Conservation (phyloP, 2,888 invertebrate genomes). For the Drosophila nigritarsus region DNA sequence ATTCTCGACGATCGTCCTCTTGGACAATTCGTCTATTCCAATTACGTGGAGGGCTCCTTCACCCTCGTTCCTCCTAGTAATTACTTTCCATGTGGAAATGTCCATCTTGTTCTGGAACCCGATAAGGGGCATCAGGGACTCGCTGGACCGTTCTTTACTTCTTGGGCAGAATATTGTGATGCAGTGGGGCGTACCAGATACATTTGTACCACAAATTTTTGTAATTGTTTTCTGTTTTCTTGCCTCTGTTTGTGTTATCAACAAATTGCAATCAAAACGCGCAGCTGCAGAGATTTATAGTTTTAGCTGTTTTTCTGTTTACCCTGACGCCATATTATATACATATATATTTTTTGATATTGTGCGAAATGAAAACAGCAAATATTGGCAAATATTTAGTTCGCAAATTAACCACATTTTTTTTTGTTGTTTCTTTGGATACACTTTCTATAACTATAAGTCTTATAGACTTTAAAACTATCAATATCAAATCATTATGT, state of each 20-base stretch:
- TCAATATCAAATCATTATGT: neutral
- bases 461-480: neutral
- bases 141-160: too few relatives aligned
- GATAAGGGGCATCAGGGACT: too few relatives aligned
- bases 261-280: conserved; percentile 39
- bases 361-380: neutral
- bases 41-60: too few relatives aligned
- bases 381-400: neutral
- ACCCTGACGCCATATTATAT: neutral
- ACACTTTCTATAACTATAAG: neutral
- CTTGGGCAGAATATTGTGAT: too few relatives aligned
- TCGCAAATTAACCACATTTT: neutral
- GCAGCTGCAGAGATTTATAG: conserved; percentile 31
- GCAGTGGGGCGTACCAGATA: too few relatives aligned
- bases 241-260: conserved; percentile 46
- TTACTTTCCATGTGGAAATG: too few relatives aligned
- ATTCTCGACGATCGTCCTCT: too few relatives aligned
- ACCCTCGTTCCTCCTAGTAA: too few relatives aligned
- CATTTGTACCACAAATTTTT: too few relatives aligned
- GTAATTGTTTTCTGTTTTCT: neutral
- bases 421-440: neutral
- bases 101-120: too few relatives aligned
- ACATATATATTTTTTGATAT: neutral
- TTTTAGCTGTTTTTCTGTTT: conserved; percentile 6
- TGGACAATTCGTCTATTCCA: too few relatives aligned